phyloP scores from a whole-genome alignment of 1,140 invertebrate species.

The Brachystomella parvula region DNA sequence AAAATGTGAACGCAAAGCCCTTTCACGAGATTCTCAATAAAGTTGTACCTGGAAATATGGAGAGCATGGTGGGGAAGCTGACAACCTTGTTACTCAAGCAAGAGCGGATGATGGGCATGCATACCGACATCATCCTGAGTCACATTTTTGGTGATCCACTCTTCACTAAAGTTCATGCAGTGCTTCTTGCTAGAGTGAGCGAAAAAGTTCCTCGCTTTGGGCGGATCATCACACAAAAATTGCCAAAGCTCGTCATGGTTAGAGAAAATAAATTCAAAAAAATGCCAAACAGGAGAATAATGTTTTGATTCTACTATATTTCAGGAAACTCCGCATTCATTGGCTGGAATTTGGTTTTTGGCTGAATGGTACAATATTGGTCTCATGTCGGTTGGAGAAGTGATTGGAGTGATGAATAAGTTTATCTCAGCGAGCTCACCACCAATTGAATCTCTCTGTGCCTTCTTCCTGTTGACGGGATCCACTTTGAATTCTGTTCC shows the following conservation, averaged over 20 bases:
- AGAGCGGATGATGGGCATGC: background rate
- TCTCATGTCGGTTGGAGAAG: conserved; percentile 5
- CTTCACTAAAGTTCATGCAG: conserved; percentile 20
- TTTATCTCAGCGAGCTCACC: background rate
- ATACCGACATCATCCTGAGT: conserved; percentile 13
- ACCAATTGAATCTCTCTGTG: conserved; percentile 21
- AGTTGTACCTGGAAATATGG: conserved; percentile 27
- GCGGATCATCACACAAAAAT: conserved; percentile 6
- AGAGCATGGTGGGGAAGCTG: conserved; percentile 13
- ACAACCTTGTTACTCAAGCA: conserved; percentile 2
- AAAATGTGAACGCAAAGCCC: background rate
- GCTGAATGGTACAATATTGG: conserved; percentile 25
- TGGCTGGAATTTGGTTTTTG: conserved; percentile 16
- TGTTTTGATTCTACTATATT: background rate
- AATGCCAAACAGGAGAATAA: background rate
- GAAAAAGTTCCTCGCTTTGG: conserved; percentile 13
- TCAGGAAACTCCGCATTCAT: conserved; percentile 10
- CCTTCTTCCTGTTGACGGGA: conserved; percentile 19
- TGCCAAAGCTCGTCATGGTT: conserved; percentile 11
- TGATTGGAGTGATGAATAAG: conserved; percentile 7
- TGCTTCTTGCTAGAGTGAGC: conserved; percentile 13
- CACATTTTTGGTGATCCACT: conserved; percentile 19
- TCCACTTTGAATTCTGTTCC: conserved; percentile 21
- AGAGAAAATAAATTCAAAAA: background rate
- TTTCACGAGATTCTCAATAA: conserved; percentile 26